Percentiles rank a stretch among this genome's conserved stretches.
Evolutionary conservation across 2,888 invertebrate species (phyloP).

Genomic region (Falcaria lacertinaria): DNA sequence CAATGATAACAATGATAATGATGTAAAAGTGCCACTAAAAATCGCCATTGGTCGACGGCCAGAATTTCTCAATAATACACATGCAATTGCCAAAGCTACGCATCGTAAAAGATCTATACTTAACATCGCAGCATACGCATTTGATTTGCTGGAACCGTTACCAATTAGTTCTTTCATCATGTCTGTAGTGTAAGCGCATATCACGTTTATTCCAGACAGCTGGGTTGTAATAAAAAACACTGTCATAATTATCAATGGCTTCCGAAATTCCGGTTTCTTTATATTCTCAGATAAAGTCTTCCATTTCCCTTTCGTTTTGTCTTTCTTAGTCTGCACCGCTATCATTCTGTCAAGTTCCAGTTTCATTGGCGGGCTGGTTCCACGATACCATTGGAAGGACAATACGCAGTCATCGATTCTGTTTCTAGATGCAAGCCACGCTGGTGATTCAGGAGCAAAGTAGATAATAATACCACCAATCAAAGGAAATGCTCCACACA

Average conservation of each 20-base stretch:
- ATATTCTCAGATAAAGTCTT: conserved; percentile 58
- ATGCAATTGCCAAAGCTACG: conserved; percentile 79
- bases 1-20: conserved; percentile 76
- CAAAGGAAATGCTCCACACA: conserved; percentile 77
- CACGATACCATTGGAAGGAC: conserved; percentile 82
- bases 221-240: conserved; percentile 84
- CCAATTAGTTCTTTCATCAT: conserved; percentile 82
- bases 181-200: conserved; percentile 84
- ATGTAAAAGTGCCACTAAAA: conserved; percentile 81
- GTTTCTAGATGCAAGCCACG: conserved; percentile 83
- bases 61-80: conserved; percentile 78
- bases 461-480: conserved; percentile 73
- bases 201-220: conserved; percentile 84
- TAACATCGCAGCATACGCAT: conserved; percentile 82
- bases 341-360: conserved; percentile 74
- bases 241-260: conserved; percentile 81
- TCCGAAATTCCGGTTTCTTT: conserved; percentile 78
- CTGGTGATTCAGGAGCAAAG: conserved; percentile 84
- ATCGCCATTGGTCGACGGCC: conserved; percentile 83
- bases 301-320: conserved; percentile 46
- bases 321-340: conserved; percentile 53
- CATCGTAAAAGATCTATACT: conserved; percentile 82
- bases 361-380: conserved; percentile 63
- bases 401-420: conserved; percentile 77
- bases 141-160: conserved; percentile 49